Evolutionary conservation across 64 coral and sea anemone species (phyloP).

Genomic region (Cladopsammia gracilis): DNA sequence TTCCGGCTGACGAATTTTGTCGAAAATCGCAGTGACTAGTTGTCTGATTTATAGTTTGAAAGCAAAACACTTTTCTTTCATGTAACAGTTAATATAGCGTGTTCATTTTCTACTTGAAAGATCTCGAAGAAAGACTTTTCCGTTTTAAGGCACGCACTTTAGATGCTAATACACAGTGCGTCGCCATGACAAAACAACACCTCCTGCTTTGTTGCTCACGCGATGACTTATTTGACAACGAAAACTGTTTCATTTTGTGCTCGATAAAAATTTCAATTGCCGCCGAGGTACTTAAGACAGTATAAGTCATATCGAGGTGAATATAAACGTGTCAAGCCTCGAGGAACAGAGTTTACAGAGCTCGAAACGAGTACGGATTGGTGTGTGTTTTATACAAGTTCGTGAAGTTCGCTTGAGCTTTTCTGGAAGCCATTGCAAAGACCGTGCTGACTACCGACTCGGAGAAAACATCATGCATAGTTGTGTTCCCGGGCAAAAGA

Average conservation of each 20-base stretch:
- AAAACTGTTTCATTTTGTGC: neutral
- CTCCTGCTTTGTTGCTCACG: neutral
- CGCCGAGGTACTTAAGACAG: neutral
- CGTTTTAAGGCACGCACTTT: neutral
- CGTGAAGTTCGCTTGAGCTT: neutral
- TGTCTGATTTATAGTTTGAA: no score
- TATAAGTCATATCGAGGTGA: neutral
- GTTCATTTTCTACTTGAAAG: slow-evolving; percentile 24
- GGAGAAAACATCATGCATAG: slow-evolving; percentile 14
- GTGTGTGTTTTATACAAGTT: neutral
- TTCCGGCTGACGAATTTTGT: no score
- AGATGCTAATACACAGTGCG: slow-evolving; percentile 20
- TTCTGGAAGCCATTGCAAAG: neutral
- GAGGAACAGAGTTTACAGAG: neutral
- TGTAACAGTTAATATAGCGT: no score
- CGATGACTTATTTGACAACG: neutral
- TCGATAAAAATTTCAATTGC: neutral
- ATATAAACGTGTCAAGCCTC: neutral
- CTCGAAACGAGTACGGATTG: neutral
- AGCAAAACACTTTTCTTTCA: no score
- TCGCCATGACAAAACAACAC: slow-evolving; percentile 44
- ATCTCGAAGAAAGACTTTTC: slow-evolving; percentile 19
- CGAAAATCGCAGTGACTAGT: no score
- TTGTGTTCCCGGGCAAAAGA: slow-evolving; percentile 33
- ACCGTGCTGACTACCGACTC: neutral